Percentiles rank a stretch among this genome's conserved stretches.
Conservation (phyloP, 2,113 vertebrate species). For the Notothenia rossii region DNA sequence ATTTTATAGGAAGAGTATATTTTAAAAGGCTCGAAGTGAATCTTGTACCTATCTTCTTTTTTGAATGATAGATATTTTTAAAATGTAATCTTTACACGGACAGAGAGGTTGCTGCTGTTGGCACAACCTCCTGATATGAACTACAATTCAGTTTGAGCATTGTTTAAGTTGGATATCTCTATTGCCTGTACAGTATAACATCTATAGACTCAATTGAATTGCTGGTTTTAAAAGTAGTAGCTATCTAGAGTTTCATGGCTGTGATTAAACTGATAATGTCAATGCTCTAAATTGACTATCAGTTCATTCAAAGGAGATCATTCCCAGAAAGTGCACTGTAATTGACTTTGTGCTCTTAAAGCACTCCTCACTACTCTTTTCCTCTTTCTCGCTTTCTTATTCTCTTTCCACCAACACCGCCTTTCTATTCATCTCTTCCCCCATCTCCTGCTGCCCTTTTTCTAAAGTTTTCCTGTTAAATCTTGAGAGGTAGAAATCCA, state of each 20-base stretch:
- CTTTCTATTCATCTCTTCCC: slow-evolving; percentile 28
- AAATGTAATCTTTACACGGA: slow-evolving; percentile 15
- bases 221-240: slow-evolving; percentile 7
- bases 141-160: neutral
- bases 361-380: slow-evolving; percentile 41
- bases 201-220: neutral
- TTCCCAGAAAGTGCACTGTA: slow-evolving; percentile 51
- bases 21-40: slow-evolving; percentile 21
- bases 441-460: slow-evolving; percentile 24
- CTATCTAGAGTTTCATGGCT: slow-evolving; percentile 13
- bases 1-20: slow-evolving; percentile 23
- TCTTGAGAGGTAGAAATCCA: slow-evolving; percentile 68
- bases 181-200: neutral
- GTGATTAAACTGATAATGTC: slow-evolving; percentile 51
- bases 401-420: slow-evolving; percentile 18
- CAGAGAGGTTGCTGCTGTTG: neutral
- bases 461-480: slow-evolving; percentile 65
- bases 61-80: slow-evolving; percentile 33
- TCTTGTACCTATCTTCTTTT: slow-evolving; percentile 12
- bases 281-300: neutral
- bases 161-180: neutral
- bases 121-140: neutral
- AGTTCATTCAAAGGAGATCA: slow-evolving; percentile 5
- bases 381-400: neutral
- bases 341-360: slow-evolving; percentile 61